phyloP scores from a whole-genome alignment of 2,113 vertebrate species.

The Ophthalmolycus amberensis region DNA sequence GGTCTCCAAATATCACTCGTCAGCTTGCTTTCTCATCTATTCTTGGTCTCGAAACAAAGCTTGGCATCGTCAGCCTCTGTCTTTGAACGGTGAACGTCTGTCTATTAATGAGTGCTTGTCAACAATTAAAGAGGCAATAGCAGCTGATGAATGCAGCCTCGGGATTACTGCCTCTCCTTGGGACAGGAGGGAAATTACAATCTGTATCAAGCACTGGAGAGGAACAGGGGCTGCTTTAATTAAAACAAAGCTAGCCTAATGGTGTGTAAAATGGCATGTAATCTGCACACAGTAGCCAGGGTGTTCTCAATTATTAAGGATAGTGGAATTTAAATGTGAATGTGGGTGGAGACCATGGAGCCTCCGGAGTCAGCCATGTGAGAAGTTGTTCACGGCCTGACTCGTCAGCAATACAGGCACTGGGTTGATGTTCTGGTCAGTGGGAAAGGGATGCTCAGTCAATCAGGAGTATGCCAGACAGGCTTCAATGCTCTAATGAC shows the following conservation, averaged over 20 bases:
- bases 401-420: slow-evolving; percentile 33
- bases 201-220: slow-evolving; percentile 87
- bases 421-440: slow-evolving; percentile 55
- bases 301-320: slow-evolving; percentile 87
- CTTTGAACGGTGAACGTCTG: slow-evolving; percentile 62
- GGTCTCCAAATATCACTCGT: slow-evolving; percentile 37
- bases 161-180: slow-evolving; percentile 86
- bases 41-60: slow-evolving; percentile 64
- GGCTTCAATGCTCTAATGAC: slow-evolving; percentile 62
- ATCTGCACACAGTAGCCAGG: slow-evolving; percentile 85
- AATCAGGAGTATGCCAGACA: slow-evolving; percentile 55
- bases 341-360: slow-evolving; percentile 30
- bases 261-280: slow-evolving; percentile 93
- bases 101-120: slow-evolving; percentile 89
- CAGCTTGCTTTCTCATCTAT: slow-evolving; percentile 54
- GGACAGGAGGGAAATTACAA: slow-evolving; percentile 86
- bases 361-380: slow-evolving; percentile 47
- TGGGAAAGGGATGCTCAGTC: slow-evolving; percentile 48
- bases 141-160: slow-evolving; percentile 89
- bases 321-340: slow-evolving; percentile 74
- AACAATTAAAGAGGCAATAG: slow-evolving; percentile 89
- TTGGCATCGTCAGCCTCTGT: slow-evolving; percentile 37
- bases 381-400: slow-evolving; percentile 47
- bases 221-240: slow-evolving; percentile 90
- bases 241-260: slow-evolving; percentile 95